These are phyloP conservation scores for Bombylius discolor DNA, from an alignment of 2,888 invertebrate species.

Conservation along the genomic window DNA sequence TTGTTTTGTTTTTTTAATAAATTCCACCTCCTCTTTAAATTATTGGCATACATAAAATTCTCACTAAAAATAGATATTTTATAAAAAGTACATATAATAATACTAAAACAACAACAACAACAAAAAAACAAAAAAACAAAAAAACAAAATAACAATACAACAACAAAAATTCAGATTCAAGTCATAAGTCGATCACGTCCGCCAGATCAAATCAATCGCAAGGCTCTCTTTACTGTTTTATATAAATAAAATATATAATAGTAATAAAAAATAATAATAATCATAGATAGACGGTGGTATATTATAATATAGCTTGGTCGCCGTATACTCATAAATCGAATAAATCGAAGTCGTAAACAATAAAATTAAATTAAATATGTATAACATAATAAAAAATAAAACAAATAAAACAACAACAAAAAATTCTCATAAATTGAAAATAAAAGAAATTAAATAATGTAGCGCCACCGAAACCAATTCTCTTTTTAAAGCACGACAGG, in stretches of 20 bases:
- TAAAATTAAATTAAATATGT: neutral
- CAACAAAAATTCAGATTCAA: neutral
- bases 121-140: no score
- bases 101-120: neutral
- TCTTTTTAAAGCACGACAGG: no score
- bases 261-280: neutral
- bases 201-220: neutral
- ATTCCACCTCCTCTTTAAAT: neutral
- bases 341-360: neutral
- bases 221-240: neutral
- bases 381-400: neutral
- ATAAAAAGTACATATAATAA: no score
- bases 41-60: neutral
- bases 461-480: neutral
- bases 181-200: neutral
- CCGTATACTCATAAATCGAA: neutral
- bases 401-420: neutral
- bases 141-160: neutral
- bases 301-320: neutral
- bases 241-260: neutral
- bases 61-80: neutral
- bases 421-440: neutral
- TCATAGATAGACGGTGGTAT: neutral
- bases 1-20: neutral
- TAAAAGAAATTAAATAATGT: neutral